A percentile compares a stretch with the other conserved stretches of the same genome.
These are phyloP conservation scores for Osmerus mordax DNA, from an alignment of 2,113 vertebrate species.

Conservation along the genomic window DNA sequence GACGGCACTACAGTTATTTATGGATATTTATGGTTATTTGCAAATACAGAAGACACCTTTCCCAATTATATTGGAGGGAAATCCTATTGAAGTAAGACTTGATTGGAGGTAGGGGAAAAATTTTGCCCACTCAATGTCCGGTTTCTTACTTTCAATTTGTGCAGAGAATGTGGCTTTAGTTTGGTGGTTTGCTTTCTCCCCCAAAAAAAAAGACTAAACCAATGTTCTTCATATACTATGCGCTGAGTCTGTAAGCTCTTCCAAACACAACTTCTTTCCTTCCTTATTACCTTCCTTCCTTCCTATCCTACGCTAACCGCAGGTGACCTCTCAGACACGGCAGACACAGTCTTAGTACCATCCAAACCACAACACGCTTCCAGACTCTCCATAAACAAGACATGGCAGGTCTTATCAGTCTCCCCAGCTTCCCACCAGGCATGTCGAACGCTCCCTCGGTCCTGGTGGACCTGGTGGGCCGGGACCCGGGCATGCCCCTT, in stretches of 20 bases:
- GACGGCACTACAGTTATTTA: background rate
- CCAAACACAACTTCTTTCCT: too few species aligned
- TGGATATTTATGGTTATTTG: background rate
- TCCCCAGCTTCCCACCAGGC: background rate
- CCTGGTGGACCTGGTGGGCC: slow-evolving; percentile 6
- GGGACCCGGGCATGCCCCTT: slow-evolving; percentile 38
- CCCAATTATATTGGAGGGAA: background rate
- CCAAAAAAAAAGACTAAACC: too few species aligned
- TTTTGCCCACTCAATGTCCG: too few species aligned
- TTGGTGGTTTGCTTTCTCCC: too few species aligned
- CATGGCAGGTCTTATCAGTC: background rate
- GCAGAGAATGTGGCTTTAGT: too few species aligned
- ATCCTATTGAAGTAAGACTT: background rate
- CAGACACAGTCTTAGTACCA: background rate
- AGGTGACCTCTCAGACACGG: background rate
- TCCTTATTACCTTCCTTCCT: too few species aligned
- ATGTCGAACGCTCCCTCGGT: background rate
- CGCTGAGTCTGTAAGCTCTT: too few species aligned
- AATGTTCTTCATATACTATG: too few species aligned
- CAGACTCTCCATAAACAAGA: background rate
- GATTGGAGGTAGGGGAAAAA: too few species aligned
- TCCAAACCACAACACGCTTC: background rate
- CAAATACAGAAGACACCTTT: background rate
- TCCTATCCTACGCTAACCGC: too few species aligned
- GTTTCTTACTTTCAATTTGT: too few species aligned